Evolutionary conservation across 2,888 invertebrate species (phyloP).

Genomic region (Nephrotoma guestfalica): DNA sequence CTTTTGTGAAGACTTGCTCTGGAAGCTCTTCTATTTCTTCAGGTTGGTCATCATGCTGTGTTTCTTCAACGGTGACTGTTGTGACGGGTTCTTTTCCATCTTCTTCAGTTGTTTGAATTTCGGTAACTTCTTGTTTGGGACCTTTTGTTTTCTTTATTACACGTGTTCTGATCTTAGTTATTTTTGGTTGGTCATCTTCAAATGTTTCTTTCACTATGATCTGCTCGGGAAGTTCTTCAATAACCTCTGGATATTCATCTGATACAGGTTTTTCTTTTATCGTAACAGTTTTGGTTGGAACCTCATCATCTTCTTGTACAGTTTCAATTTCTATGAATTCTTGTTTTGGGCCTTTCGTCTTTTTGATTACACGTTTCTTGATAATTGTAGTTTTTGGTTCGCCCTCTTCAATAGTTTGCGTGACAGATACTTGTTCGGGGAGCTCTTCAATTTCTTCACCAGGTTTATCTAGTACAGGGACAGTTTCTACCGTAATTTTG

Average conservation of each 20-base stretch:
- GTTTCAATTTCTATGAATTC: conserved; percentile 30
- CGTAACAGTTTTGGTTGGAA: conserved; percentile 28
- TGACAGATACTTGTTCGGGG: conserved; percentile 17
- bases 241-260: conserved; percentile 26
- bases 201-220: conserved; percentile 31
- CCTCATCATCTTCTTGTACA: conserved; percentile 31
- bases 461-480: conserved; percentile 12
- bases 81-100: conserved; percentile 25
- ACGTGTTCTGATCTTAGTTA: conserved; percentile 2
- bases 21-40: conserved; percentile 22
- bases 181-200: conserved; percentile 22
- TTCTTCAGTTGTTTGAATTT: conserved; percentile 28
- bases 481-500: conserved; percentile 16
- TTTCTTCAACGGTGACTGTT: conserved; percentile 13
- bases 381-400: conserved; percentile 26
- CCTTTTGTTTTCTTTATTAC: conserved; percentile 24
- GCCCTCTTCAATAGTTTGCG: conserved; percentile 30
- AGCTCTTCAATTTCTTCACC: conserved; percentile 17
- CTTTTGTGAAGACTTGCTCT: conserved; percentile 19
- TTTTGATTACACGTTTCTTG: conserved; percentile 34
- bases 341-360: conserved; percentile 28
- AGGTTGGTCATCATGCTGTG: conserved; percentile 6
- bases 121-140: conserved; percentile 23
- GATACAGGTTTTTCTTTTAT: conserved; percentile 12
- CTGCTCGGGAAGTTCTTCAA: conserved; percentile 24